phyloP scores from a whole-genome alignment of 2,797 vertebrate species.

The Spatula clypeata region DNA sequence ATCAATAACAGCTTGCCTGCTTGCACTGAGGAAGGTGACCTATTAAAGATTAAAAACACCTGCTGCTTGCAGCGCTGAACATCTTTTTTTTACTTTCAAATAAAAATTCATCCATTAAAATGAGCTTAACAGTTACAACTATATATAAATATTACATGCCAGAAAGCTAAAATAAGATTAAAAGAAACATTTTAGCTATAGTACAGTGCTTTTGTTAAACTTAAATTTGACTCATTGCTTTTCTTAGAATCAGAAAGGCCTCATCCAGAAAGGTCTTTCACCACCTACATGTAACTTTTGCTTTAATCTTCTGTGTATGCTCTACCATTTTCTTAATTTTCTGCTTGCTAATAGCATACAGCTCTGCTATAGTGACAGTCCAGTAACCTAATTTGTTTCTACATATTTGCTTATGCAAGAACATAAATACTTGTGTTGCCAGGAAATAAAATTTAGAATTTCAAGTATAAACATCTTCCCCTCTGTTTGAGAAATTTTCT shows the following conservation, averaged over 20 bases:
- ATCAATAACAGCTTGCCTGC: constrained; percentile 91
- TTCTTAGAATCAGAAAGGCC: constrained; percentile 45
- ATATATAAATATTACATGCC: constrained; percentile 76
- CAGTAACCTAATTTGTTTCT: constrained; percentile 46
- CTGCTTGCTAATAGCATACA: constrained; percentile 46
- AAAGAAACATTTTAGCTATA: constrained; percentile 61
- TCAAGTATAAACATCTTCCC: constrained; percentile 1
- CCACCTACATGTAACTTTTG: constrained; percentile 17
- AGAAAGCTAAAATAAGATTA: constrained; percentile 77
- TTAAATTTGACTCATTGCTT: constrained; percentile 65
- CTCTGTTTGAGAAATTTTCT: constrained; percentile 35
- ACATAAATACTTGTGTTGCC: not conserved
- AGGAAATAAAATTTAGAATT: constrained; percentile 32
- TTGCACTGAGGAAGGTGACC: constrained; percentile 91
- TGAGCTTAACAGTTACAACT: constrained; percentile 80
- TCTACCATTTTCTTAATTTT: constrained; percentile 4
- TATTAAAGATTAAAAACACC: constrained; percentile 89
- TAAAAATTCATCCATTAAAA: constrained; percentile 83
- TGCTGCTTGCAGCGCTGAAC: constrained; percentile 84
- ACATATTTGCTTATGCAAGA: constrained; percentile 46
- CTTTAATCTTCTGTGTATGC: not conserved
- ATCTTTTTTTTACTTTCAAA: constrained; percentile 83
- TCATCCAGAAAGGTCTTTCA: constrained; percentile 56
- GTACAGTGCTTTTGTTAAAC: constrained; percentile 59
- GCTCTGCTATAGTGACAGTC: constrained; percentile 43